Percentiles rank a stretch among this genome's conserved stretches.
phyloP scores from a whole-genome alignment of 2,113 vertebrate genomes.

The Apodemus sylvaticus region DNA sequence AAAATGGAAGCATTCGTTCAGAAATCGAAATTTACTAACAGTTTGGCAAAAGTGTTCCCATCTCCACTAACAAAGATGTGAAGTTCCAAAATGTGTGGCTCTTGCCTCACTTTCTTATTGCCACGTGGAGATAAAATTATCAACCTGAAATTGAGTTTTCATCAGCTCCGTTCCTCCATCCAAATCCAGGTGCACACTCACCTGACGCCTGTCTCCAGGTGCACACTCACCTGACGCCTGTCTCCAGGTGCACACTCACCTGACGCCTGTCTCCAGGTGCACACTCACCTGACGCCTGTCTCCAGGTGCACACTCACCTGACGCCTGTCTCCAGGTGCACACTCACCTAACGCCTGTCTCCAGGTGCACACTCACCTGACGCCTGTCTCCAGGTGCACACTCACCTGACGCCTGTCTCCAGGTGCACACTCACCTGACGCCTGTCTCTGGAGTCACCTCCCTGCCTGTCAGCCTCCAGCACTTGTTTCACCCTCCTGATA shows the following conservation, averaged over 20 bases:
- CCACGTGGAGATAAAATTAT: background rate
- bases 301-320: too few relatives aligned
- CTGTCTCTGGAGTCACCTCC: background rate
- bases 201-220: too few relatives aligned
- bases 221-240: too few relatives aligned
- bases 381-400: too few relatives aligned
- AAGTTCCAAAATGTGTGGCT: background rate
- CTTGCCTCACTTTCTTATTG: background rate
- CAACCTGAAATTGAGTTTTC: background rate
- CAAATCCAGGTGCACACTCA: background rate
- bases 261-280: too few relatives aligned
- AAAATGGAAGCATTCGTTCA: background rate
- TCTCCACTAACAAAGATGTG: background rate
- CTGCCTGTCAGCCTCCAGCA: background rate
- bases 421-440: background rate
- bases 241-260: too few relatives aligned
- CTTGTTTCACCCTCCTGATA: background rate
- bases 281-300: too few relatives aligned
- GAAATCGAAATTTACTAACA: background rate
- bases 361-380: too few relatives aligned
- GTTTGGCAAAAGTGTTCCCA: background rate
- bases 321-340: too few relatives aligned
- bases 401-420: too few relatives aligned
- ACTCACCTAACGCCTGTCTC: too few relatives aligned
- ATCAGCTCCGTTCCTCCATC: background rate